These are phyloP conservation scores for Erynnis tages DNA, from an alignment of 2,888 invertebrate species.

Conservation along the genomic window DNA sequence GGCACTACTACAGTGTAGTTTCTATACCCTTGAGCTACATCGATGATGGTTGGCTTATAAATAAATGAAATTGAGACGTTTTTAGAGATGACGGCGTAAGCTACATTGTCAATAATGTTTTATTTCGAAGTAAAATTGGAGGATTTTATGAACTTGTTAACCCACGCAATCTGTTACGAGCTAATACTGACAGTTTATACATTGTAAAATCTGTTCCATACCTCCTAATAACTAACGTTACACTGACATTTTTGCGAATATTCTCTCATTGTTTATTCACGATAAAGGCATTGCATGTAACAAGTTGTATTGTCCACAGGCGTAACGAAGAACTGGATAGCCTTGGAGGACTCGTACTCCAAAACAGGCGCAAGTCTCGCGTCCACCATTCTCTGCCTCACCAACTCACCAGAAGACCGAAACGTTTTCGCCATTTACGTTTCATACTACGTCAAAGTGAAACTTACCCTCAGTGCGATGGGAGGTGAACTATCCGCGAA, in stretches of 20 bases:
- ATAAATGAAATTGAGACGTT: not conserved
- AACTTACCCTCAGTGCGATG: constrained; percentile 89
- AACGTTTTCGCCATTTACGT: constrained; percentile 96
- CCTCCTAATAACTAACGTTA: too few species aligned
- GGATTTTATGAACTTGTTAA: too few species aligned
- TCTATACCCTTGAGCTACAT: constrained; percentile 3
- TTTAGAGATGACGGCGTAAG: too few species aligned
- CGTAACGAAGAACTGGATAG: constrained; percentile 94
- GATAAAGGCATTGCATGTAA: too few species aligned
- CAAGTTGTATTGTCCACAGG: constrained; percentile 67
- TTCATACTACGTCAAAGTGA: constrained; percentile 94
- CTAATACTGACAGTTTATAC: too few species aligned
- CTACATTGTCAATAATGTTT: too few species aligned
- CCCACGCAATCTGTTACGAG: too few species aligned
- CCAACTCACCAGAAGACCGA: constrained; percentile 85
- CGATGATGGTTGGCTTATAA: not conserved
- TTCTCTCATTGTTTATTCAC: too few species aligned
- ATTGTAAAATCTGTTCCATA: too few species aligned
- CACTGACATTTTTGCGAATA: too few species aligned
- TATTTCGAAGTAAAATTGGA: too few species aligned
- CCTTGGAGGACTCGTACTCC: constrained; percentile 91
- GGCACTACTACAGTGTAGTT: not conserved
- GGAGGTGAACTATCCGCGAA: constrained; percentile 90
- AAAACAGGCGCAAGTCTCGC: constrained; percentile 84
- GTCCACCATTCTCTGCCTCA: constrained; percentile 79